phyloP scores from a whole-genome alignment of 2,113 vertebrate genomes.

The Colius striatus region DNA sequence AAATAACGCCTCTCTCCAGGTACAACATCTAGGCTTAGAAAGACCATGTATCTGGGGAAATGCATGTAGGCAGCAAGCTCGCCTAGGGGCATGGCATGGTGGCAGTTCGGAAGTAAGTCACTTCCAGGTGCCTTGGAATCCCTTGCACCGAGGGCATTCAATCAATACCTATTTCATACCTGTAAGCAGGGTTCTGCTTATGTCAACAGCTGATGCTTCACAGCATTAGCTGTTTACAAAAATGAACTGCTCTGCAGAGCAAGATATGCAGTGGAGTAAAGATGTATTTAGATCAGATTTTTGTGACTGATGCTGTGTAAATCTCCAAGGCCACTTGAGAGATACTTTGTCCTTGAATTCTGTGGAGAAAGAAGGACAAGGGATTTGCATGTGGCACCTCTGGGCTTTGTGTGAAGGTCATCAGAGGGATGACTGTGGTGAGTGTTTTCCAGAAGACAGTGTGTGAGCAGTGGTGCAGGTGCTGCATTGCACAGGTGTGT shows the following conservation, averaged over 20 bases:
- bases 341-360: neutral
- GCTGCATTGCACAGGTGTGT: neutral
- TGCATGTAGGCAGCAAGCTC: neutral
- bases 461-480: rapidly evolving
- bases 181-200: neutral
- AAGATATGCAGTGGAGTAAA: neutral
- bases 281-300: neutral
- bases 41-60: neutral
- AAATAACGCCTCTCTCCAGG: neutral
- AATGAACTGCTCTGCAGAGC: neutral
- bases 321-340: rapidly evolving
- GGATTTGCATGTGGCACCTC: neutral
- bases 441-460: neutral
- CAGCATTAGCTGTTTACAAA: neutral
- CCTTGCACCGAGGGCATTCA: neutral
- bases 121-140: neutral
- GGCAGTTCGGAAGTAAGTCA: neutral
- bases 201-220: neutral
- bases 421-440: neutral
- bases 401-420: neutral
- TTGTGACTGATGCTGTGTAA: neutral
- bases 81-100: neutral
- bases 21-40: neutral
- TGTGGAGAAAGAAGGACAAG: neutral
- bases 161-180: neutral